These are phyloP conservation scores for Orthosia gothica DNA, from an alignment of 2,888 invertebrate genomes.

Conservation along the genomic window DNA sequence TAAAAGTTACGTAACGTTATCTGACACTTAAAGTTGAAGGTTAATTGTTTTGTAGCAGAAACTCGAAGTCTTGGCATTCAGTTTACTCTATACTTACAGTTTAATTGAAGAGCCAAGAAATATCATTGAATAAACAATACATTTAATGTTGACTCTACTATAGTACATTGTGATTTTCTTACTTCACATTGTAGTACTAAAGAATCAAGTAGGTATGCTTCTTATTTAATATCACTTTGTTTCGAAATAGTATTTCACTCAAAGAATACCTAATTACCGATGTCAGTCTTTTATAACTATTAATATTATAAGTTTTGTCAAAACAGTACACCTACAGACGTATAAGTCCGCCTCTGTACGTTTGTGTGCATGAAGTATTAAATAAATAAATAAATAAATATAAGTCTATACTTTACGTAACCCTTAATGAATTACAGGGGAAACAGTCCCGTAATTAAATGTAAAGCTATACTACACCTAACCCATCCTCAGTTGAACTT, in stretches of 20 bases:
- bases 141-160: not conserved
- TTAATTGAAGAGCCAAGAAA: not conserved
- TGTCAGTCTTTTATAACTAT: not conserved
- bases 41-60: conserved; percentile 34
- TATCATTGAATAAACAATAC: not conserved
- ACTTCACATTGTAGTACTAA: not conserved
- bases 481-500: conserved; percentile 40
- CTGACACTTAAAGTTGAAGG: conserved; percentile 25
- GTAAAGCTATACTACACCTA: conserved; percentile 22
- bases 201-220: not conserved
- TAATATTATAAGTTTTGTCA: not conserved
- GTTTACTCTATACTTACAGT: not conserved
- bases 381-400: no score
- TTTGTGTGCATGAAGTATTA: no score
- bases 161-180: not conserved
- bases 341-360: no score
- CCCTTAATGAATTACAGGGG: conserved; percentile 11
- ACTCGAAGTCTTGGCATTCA: conserved; percentile 1
- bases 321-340: not conserved
- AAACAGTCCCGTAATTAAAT: conserved; percentile 27
- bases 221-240: not conserved
- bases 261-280: not conserved
- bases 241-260: not conserved
- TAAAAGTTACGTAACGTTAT: conserved; percentile 45
- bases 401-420: not conserved